phyloP scores from a whole-genome alignment of 1,140 invertebrate genomes.

The Dysdera silvatica region DNA sequence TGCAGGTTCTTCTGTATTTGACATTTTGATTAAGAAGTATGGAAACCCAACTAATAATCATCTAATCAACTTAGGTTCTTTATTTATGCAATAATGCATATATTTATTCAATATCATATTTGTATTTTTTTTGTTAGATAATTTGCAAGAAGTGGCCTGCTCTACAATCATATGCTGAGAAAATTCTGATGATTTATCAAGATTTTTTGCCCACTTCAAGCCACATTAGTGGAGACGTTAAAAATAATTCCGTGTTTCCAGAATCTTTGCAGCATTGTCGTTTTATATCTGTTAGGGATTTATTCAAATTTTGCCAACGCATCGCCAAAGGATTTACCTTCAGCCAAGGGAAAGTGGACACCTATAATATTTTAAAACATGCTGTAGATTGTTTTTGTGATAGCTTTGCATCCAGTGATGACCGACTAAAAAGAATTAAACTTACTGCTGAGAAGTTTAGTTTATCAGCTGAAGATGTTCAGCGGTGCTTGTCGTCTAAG shows the following conservation, averaged over 20 bases:
- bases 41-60: too few species aligned
- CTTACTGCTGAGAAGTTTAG: conserved; percentile 72
- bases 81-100: too few species aligned
- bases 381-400: conserved; percentile 85
- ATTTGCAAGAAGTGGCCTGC: conserved; percentile 53
- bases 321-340: conserved; percentile 65
- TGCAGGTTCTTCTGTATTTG: too few species aligned
- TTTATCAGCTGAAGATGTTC: conserved; percentile 64
- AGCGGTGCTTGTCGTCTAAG: too few species aligned
- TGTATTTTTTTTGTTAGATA: conserved; percentile 33
- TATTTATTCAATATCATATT: too few species aligned
- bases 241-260: neutral
- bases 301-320: conserved; percentile 85
- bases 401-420: conserved; percentile 54
- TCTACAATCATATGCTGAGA: conserved; percentile 62
- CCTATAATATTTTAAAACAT: conserved; percentile 73
- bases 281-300: conserved; percentile 54
- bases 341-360: conserved; percentile 58
- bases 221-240: conserved; percentile 40
- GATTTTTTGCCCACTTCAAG: conserved; percentile 68
- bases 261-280: conserved; percentile 24
- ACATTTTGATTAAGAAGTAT: too few species aligned
- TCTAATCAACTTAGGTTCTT: too few species aligned
- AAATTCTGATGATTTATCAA: conserved; percentile 78
- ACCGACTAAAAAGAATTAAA: conserved; percentile 57